These are phyloP conservation scores for Eumerus sabulonum DNA, from an alignment of 2,888 invertebrate genomes.

Conservation along the genomic window DNA sequence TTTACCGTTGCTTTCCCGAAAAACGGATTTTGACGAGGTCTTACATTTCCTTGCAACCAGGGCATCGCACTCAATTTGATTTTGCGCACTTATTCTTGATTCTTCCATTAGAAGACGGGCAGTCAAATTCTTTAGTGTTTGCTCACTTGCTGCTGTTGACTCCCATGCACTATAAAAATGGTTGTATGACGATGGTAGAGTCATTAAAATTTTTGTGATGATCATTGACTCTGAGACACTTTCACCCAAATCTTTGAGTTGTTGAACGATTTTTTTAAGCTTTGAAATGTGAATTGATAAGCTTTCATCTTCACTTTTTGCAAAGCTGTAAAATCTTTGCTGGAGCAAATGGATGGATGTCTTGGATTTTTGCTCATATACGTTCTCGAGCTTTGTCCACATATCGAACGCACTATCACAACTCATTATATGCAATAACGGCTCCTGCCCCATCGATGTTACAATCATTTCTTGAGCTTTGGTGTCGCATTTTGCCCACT, in stretches of 20 bases:
- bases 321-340: slow-evolving; percentile 50
- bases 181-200: slow-evolving; percentile 6
- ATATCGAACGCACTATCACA: slow-evolving; percentile 63
- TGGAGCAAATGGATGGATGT: slow-evolving; percentile 71
- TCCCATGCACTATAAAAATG: too few species aligned
- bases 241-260: slow-evolving; percentile 47
- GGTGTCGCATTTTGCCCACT: slow-evolving; percentile 36
- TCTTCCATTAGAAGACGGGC: slow-evolving; percentile 38
- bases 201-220: slow-evolving; percentile 41
- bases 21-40: background rate
- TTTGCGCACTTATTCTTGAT: slow-evolving; percentile 19
- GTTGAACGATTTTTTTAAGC: slow-evolving; percentile 57
- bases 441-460: slow-evolving; percentile 62
- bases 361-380: slow-evolving; percentile 73
- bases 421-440: slow-evolving; percentile 64
- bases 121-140: slow-evolving; percentile 30
- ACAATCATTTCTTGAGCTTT: slow-evolving; percentile 58
- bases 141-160: slow-evolving; percentile 14
- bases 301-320: slow-evolving; percentile 57
- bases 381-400: slow-evolving; percentile 56
- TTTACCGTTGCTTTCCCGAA: background rate
- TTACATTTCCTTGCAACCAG: background rate
- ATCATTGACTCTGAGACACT: slow-evolving; percentile 25
- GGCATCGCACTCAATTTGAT: slow-evolving; percentile 2
- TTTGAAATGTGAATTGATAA: slow-evolving; percentile 65